Conservation (phyloP, 1,140 invertebrate species). For the Scylla paramamosain region DNA sequence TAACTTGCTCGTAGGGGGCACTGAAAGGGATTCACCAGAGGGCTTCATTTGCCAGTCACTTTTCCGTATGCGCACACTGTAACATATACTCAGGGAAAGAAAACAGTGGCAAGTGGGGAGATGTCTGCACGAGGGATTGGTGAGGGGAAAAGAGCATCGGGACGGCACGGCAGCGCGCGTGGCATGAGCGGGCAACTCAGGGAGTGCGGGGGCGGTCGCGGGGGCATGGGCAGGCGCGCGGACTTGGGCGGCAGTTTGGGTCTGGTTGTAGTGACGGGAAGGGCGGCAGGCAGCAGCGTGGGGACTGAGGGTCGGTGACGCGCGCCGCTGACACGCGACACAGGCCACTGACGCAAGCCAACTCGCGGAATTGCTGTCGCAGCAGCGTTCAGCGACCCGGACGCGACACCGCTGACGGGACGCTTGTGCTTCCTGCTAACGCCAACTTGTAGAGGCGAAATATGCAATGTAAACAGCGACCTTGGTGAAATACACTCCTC, state of each 20-base stretch:
- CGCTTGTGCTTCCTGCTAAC: neutral
- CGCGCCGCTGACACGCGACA: neutral
- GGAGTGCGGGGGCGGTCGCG: neutral
- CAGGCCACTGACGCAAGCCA: neutral
- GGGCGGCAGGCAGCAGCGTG: neutral
- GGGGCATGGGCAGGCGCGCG: neutral
- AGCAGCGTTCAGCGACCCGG: neutral
- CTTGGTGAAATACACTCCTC: neutral
- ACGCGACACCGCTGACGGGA: neutral
- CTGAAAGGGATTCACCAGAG: neutral
- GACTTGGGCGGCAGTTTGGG: neutral
- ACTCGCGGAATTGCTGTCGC: neutral
- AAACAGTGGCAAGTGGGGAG: neutral
- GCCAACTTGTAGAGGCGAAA: neutral
- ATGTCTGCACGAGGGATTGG: neutral
- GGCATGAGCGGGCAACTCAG: conserved; percentile 1
- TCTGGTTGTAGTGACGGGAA: neutral
- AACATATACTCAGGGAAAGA: no score
- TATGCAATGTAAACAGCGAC: neutral
- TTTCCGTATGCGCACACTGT: no score
- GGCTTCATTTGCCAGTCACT: neutral
- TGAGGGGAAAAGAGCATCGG: neutral
- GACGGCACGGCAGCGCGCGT: neutral
- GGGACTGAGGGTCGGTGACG: neutral
- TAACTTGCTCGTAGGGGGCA: neutral